Evolutionary conservation across 2,888 invertebrate genomes (phyloP).

Genomic region (Oegoconia quadripuncta): DNA sequence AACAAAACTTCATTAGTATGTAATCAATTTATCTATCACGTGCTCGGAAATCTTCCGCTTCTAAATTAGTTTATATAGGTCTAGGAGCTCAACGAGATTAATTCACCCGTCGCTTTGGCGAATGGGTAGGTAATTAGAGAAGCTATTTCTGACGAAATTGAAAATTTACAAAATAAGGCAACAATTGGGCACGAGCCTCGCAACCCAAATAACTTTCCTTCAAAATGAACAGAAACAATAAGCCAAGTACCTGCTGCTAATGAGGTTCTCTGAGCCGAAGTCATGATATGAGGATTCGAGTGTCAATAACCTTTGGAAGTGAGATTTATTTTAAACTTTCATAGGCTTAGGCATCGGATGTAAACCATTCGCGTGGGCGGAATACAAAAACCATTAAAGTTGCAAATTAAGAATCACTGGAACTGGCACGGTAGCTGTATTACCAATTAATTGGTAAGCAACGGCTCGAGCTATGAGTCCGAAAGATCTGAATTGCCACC

Average conservation of each 20-base stretch:
- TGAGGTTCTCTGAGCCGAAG: conserved; percentile 1
- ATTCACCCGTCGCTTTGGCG: background rate
- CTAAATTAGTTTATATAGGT: no score
- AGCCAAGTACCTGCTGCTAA: conserved; percentile 3
- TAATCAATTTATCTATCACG: no score
- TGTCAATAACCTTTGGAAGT: conserved; percentile 2
- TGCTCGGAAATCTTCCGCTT: no score
- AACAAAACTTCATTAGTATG: no score
- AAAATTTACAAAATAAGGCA: background rate
- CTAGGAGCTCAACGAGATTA: background rate
- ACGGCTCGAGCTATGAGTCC: no score
- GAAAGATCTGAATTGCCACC: no score
- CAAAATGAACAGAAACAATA: background rate
- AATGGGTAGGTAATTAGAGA: background rate
- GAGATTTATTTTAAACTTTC: background rate
- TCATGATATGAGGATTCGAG: background rate
- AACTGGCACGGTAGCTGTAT: conserved; percentile 17
- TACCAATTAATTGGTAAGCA: conserved; percentile 25
- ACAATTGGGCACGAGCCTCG: background rate
- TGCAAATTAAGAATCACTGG: conserved; percentile 7
- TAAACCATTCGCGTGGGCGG: background rate
- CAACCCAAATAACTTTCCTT: conserved; percentile 1
- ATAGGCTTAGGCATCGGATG: background rate
- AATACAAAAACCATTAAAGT: conserved; percentile 5
- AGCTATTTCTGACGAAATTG: background rate